These are phyloP conservation scores for Typhlomys cinereus DNA, from an alignment of 2,113 vertebrate species.

Conservation along the genomic window DNA sequence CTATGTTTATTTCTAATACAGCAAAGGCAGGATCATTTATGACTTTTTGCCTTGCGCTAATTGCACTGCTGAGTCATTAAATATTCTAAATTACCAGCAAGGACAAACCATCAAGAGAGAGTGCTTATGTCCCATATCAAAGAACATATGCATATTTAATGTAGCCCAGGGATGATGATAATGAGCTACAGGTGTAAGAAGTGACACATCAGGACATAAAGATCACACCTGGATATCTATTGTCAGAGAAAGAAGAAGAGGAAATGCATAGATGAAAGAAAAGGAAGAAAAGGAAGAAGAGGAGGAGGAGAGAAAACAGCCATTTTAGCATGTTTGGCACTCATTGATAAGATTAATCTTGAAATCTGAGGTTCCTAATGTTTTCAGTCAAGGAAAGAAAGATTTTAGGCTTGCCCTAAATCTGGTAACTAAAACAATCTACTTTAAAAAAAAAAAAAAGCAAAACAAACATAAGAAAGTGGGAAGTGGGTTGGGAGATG, in stretches of 20 bases:
- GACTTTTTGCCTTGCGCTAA: not conserved
- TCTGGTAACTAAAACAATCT: not conserved
- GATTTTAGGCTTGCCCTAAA: not conserved
- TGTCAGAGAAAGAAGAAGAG: not conserved
- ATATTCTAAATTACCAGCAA: not conserved
- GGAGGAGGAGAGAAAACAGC: not conserved
- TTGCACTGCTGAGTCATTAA: not conserved
- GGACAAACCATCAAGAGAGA: not conserved
- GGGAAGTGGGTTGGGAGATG: too few species aligned
- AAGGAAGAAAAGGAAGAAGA: not conserved
- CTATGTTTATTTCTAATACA: not conserved
- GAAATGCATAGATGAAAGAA: too few species aligned
- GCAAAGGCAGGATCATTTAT: not conserved
- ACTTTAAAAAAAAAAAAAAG: not conserved
- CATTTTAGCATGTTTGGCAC: not conserved
- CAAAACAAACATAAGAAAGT: too few species aligned
- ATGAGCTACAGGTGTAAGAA: not conserved
- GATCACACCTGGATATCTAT: not conserved
- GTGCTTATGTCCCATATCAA: not conserved
- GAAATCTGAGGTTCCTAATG: not conserved
- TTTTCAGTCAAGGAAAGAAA: not conserved
- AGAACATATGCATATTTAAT: not conserved
- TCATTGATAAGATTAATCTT: not conserved
- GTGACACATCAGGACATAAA: not conserved
- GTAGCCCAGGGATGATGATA: not conserved